Evolutionary conservation across 2,113 vertebrate genomes (phyloP), one percentile per base, ranked within the genome.

Genomic region (Calypte anna): DNA sequence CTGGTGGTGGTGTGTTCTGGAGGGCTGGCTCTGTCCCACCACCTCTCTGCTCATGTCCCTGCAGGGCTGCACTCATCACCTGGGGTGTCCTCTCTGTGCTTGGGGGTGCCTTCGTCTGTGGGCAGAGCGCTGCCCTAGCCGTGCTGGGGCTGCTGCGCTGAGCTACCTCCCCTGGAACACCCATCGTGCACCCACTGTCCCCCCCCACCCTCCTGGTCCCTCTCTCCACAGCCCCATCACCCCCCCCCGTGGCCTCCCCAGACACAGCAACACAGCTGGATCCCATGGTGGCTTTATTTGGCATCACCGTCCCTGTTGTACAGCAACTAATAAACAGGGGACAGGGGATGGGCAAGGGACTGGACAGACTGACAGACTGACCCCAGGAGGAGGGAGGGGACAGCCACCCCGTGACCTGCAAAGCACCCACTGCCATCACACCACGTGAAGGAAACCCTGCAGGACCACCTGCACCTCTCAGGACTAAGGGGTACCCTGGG

Each of bases 21-120:
- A 20, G 53, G 44, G 31, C 16, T 20, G 30, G 63, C 68, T 73
- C 21, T 70, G 46, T 51, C 69, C 70, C 58, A 66, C 53, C 5
- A 3, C 10, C 40, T 30, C 36, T 53, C 36, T 51, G 59, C 74
- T 74, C 2, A 0, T 95, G 79, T 68, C 68, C 14, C 74, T 3
- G 0, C 70, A 99, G 99, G 97, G 98, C 97, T 27, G 86, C 96
- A 70, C 91, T 99, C 95, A 96, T 98, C 4, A 25, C 76, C 31
- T 99, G 99, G 99, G 99, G 99, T 0, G 96, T 97, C 16, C 84
- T 99, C 88, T 99, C 98, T 0, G 94, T 99, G 69, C 96, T 99
- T 28, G 97, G 98, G 2, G 99, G 99, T 7, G 95, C 98, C 38
- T 99, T 99, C 76, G 98, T 99, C 91, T 99, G 99, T 2, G 99